Conservation (phyloP, 2,113 vertebrate genomes). For the Neofelis nebulosa region DNA sequence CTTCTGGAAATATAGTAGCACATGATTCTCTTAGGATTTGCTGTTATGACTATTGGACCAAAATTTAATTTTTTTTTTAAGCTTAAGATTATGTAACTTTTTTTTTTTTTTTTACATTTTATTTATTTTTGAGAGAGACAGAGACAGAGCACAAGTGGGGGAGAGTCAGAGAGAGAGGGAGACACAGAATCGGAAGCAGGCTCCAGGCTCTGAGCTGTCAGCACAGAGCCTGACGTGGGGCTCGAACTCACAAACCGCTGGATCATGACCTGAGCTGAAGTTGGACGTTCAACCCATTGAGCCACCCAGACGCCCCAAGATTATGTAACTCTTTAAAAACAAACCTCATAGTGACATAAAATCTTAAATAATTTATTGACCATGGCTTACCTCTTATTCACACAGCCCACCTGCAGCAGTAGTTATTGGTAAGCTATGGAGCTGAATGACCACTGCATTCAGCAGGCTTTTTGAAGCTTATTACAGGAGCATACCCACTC, state of each 20-base stretch:
- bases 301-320: background rate
- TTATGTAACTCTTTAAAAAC: background rate
- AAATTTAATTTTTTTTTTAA: background rate
- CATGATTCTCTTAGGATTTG: constrained; percentile 31
- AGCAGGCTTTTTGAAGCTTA: background rate
- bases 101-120: too few species aligned
- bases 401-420: background rate
- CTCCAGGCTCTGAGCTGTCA: too few species aligned
- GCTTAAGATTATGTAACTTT: background rate
- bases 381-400: background rate
- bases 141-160: too few species aligned
- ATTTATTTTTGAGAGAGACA: too few species aligned
- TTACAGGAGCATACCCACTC: background rate
- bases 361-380: constrained; percentile 4
- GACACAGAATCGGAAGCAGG: too few species aligned
- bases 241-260: too few species aligned
- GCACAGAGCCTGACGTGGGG: too few species aligned
- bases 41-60: background rate
- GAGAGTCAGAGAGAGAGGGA: too few species aligned
- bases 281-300: too few species aligned
- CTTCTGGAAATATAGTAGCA: constrained; percentile 12
- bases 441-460: background rate
- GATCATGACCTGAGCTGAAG: too few species aligned
- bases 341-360: background rate
- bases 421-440: background rate